phyloP scores from a whole-genome alignment of 2,888 invertebrate species.

The Gryllus longicercus region DNA sequence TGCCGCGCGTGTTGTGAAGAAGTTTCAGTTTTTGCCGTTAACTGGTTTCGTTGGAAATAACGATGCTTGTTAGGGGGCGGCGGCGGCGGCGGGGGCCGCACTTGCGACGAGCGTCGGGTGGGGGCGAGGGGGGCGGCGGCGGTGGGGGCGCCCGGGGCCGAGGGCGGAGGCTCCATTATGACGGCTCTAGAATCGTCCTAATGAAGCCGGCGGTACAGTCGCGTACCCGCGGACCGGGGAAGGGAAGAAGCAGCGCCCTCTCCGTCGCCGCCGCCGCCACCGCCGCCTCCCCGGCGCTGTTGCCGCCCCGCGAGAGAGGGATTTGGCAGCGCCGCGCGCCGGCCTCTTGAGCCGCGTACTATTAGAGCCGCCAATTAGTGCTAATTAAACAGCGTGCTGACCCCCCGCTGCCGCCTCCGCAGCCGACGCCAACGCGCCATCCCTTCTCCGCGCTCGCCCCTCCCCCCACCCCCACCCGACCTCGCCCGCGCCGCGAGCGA shows the following conservation, averaged over 20 bases:
- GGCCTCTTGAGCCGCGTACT: constrained; percentile 8
- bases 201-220: neutral
- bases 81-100: constrained; percentile 40
- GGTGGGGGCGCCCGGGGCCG: constrained; percentile 34
- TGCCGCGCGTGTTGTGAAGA: constrained; percentile 33
- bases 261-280: neutral
- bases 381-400: constrained; percentile 46
- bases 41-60: constrained; percentile 41
- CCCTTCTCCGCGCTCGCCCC: neutral
- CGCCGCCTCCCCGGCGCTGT: neutral
- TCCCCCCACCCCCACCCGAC: no score
- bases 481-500: no score
- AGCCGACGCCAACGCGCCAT: neutral
- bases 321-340: constrained; percentile 17
- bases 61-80: constrained; percentile 45
- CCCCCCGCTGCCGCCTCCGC: neutral
- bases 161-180: constrained; percentile 2
- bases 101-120: neutral
- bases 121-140: constrained; percentile 40
- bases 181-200: constrained; percentile 38
- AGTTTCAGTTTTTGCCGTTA: constrained; percentile 36
- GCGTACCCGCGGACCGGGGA: neutral
- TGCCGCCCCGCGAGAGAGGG: neutral
- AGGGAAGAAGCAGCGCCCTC: neutral
- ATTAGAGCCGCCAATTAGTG: constrained; percentile 46